phyloP scores from a whole-genome alignment of 2,797 vertebrate species.

The Phataginus tricuspis region DNA sequence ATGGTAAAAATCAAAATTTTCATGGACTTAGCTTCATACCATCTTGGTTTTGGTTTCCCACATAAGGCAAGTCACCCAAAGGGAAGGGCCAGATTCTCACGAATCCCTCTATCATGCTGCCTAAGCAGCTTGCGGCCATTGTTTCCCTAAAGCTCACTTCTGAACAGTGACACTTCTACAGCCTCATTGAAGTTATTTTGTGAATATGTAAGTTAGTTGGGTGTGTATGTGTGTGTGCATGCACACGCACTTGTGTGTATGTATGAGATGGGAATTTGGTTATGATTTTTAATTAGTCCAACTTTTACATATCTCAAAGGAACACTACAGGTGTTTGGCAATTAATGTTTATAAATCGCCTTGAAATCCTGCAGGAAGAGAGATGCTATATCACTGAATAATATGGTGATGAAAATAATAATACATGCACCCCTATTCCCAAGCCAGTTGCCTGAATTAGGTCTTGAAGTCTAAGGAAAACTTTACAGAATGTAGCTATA shows the following conservation, averaged over 20 bases:
- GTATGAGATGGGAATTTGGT: background rate
- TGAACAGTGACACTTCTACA: background rate
- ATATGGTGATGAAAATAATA: slow-evolving; percentile 60
- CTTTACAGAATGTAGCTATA: background rate
- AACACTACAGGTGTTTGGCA: slow-evolving; percentile 50
- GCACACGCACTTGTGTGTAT: background rate
- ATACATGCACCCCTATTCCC: background rate
- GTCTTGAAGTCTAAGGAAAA: slow-evolving; percentile 24
- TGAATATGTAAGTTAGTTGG: background rate
- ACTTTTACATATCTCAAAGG: slow-evolving; percentile 51
- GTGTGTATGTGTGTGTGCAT: background rate
- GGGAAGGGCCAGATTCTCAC: background rate
- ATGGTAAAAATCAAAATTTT: background rate
- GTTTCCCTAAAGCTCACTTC: background rate
- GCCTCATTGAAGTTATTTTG: background rate
- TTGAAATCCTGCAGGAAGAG: slow-evolving; percentile 18
- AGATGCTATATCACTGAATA: slow-evolving; percentile 61
- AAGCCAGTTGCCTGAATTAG: slow-evolving; percentile 23
- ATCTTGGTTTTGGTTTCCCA: background rate
- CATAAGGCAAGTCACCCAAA: background rate
- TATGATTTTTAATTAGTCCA: slow-evolving; percentile 68
- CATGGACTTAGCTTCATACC: background rate
- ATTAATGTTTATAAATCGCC: slow-evolving; percentile 70
- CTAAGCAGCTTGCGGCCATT: background rate
- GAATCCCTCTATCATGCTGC: background rate